Base-by-base conservation (phyloP, 1,140 invertebrate species). In the Diachasmimorpha longicaudata region DNA sequence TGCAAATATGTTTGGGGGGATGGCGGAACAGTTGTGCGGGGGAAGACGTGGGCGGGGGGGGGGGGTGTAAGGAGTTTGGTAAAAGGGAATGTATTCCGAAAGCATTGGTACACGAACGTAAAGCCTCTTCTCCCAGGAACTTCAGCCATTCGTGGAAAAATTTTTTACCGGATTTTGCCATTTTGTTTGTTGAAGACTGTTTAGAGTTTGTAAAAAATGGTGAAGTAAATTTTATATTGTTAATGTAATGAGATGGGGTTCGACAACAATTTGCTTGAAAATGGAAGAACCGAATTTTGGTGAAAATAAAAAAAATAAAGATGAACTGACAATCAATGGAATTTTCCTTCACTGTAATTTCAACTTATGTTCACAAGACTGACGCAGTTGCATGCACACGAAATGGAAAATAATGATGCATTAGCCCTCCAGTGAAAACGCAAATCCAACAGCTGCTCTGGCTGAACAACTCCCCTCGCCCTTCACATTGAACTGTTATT, bases 61-160 rank as follows among this genome's bases (percentile, higher is more conserved):
- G 67, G 16, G 37, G 4, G 68, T 31, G 36, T 14, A 10, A 23
- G 23, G 23, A 21, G 44, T 4, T 46, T 68, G 23, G 31, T 37
- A 31, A 44, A 71, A 78, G 63, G 67, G 55, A 71, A 42, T 68
- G 68, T 79, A 83, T 81, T 83, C 78, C 72, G 74, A 78, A 68
- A 80, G 80, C 81, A 82, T 82, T 83, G 81, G 75, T 81, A 82
- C 80, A 80, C 80, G 75, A 83, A 83, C 74, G 77, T 74, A 79
- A 77, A 80, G 74, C 79, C 77, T 78, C 78, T 77, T 74, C 68
- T 52, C 36, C 10, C 14, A 31, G 58, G 23, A 63, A 63, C 58
- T 63, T 63, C 58, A 63, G 42, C 10, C 25, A 71, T 46, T 46
- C 70, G 37, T 14, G 42, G 70, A 71, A 52, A 52, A 52, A 52